These are phyloP conservation scores for Caenorhabditis angaria DNA, from an alignment of 2,888 invertebrate species.

Conservation along the genomic window DNA sequence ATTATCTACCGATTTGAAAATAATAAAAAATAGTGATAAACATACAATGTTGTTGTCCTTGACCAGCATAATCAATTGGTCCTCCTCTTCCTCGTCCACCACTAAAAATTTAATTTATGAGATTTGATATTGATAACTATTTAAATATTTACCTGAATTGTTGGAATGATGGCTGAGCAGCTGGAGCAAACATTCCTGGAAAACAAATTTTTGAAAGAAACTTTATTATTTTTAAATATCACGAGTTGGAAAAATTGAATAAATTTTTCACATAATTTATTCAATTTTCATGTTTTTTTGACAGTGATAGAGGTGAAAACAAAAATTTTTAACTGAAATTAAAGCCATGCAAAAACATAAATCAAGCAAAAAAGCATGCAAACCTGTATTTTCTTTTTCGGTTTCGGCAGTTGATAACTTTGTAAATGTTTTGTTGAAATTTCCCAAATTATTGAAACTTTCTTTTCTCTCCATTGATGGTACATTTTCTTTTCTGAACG, in stretches of 20 bases:
- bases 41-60: constrained; percentile 22
- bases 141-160: constrained; percentile 16
- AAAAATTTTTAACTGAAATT: too few species aligned
- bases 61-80: constrained; percentile 23
- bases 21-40: constrained; percentile 1
- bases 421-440: background rate
- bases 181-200: constrained; percentile 28
- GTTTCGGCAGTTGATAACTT: background rate
- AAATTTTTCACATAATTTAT: background rate
- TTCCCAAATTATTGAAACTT: background rate
- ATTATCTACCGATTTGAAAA: constrained; percentile 9
- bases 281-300: background rate
- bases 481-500: background rate
- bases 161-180: constrained; percentile 12
- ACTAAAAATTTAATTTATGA: constrained; percentile 18
- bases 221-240: too few species aligned
- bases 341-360: background rate
- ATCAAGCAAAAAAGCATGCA: background rate
- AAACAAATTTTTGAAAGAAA: background rate
- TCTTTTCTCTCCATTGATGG: background rate
- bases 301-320: too few species aligned
- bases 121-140: background rate
- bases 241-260: background rate
- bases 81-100: constrained; percentile 27
- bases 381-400: constrained; percentile 11